A percentile compares a stretch with the other conserved stretches of the same genome.
phyloP scores from a whole-genome alignment of 2,113 vertebrate genomes.

The Limanda limanda region DNA sequence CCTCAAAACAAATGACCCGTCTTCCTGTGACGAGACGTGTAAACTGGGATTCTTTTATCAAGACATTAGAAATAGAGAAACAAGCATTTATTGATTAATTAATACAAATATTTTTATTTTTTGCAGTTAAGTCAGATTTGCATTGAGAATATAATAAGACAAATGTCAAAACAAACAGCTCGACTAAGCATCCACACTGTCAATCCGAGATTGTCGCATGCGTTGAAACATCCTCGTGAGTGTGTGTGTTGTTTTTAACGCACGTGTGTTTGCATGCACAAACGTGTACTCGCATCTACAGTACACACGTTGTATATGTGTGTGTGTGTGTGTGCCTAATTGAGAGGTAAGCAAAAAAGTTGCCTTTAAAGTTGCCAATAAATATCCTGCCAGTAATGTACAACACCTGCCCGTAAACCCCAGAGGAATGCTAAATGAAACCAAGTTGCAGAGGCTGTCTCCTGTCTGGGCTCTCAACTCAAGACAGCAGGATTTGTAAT shows the following conservation, averaged over 20 bases:
- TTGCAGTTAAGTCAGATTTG: no score
- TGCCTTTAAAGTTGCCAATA: slow-evolving; percentile 85
- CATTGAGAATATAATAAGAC: slow-evolving; percentile 27
- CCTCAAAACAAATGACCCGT: no score
- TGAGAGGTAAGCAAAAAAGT: slow-evolving; percentile 84
- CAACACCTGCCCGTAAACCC: slow-evolving; percentile 87
- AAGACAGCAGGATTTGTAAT: slow-evolving; percentile 84
- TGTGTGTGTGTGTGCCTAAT: slow-evolving; percentile 73
- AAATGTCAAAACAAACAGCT: no score
- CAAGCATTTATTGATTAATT: no score
- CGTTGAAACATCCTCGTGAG: slow-evolving; percentile 20
- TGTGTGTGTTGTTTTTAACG: slow-evolving; percentile 16
- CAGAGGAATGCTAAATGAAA: slow-evolving; percentile 87
- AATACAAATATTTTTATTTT: no score
- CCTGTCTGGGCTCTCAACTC: slow-evolving; percentile 82
- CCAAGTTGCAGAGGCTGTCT: slow-evolving; percentile 81
- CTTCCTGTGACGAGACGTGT: no score
- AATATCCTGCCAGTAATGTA: slow-evolving; percentile 85
- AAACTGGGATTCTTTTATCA: no score
- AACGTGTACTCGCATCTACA: slow-evolving; percentile 44
- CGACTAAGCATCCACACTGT: slow-evolving; percentile 19
- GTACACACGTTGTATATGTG: slow-evolving; percentile 53
- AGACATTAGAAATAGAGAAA: no score
- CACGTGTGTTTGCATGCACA: neutral
- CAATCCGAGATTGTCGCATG: slow-evolving; percentile 6